These are phyloP conservation scores for Boulengerochromis microlepis DNA, from an alignment of 2,113 vertebrate genomes.

Conservation along the genomic window DNA sequence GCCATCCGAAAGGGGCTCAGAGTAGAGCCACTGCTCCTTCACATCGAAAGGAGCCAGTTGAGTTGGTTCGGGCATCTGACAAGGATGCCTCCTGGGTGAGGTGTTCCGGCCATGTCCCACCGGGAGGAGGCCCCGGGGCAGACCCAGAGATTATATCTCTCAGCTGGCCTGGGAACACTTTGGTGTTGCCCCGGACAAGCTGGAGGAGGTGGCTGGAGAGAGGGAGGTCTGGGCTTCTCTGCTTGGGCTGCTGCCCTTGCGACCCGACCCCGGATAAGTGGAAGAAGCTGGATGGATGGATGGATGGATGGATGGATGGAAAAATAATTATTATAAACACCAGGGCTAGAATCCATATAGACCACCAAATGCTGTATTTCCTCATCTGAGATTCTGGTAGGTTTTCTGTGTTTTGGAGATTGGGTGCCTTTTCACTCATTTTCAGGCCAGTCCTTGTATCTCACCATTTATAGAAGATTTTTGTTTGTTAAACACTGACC, in stretches of 20 bases:
- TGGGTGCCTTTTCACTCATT: neutral
- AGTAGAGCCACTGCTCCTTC: neutral
- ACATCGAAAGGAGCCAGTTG: neutral
- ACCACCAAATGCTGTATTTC: neutral
- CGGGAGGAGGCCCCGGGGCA: neutral
- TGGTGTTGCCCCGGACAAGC: neutral
- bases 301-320: neutral
- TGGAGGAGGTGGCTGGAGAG: neutral
- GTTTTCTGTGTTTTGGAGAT: neutral
- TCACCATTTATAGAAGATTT: neutral
- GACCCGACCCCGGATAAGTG: neutral
- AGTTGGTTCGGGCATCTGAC: neutral
- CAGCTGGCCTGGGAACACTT: fast-evolving
- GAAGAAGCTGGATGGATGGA: neutral
- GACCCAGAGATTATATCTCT: neutral
- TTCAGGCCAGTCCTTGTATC: neutral
- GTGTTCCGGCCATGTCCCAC: neutral
- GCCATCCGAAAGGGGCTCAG: neutral
- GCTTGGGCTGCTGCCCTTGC: neutral
- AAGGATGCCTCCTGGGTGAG: neutral
- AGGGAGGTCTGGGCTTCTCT: neutral
- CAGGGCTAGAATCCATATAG: neutral
- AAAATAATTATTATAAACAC: neutral
- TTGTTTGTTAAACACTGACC: neutral
- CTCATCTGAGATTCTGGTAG: neutral